These are phyloP conservation scores for Luscinia megarhynchos DNA, from an alignment of 2,797 vertebrate genomes.

Conservation along the genomic window DNA sequence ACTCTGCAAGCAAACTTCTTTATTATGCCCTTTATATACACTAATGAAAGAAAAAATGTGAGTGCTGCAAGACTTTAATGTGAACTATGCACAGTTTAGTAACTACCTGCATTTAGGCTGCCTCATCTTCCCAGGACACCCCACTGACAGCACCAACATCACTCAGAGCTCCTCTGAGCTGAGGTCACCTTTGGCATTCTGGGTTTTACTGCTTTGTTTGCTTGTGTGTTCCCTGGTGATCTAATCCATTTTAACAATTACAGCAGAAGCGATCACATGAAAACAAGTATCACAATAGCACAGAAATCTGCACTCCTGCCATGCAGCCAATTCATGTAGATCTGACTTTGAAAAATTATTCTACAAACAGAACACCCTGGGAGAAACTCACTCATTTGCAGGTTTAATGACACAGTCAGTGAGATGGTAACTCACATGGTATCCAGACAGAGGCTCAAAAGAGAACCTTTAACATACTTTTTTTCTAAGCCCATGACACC, in stretches of 20 bases:
- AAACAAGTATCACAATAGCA: not conserved
- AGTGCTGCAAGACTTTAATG: not conserved
- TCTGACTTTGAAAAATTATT: not conserved
- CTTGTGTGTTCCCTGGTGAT: not conserved
- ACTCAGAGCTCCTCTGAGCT: not conserved
- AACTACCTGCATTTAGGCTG: not conserved
- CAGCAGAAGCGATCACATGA: not conserved
- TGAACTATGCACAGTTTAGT: not conserved
- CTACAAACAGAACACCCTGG: not conserved
- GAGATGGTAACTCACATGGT: not conserved
- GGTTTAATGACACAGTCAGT: not conserved
- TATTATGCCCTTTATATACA: not conserved
- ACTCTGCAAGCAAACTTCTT: not conserved
- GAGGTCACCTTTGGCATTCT: not conserved
- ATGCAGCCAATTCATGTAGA: not conserved
- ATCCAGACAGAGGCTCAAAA: not conserved
- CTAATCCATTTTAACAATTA: not conserved
- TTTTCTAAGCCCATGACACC: not conserved
- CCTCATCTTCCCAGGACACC: not conserved
- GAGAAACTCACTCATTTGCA: not conserved
- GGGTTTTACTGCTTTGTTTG: not conserved
- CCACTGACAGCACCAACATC: not conserved
- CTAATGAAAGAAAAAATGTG: not conserved
- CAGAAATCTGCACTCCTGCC: not conserved
- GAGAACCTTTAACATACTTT: not conserved